phyloP scores from a whole-genome alignment of 2,113 vertebrate genomes.

The Cryptomyrus ogoouensis region DNA sequence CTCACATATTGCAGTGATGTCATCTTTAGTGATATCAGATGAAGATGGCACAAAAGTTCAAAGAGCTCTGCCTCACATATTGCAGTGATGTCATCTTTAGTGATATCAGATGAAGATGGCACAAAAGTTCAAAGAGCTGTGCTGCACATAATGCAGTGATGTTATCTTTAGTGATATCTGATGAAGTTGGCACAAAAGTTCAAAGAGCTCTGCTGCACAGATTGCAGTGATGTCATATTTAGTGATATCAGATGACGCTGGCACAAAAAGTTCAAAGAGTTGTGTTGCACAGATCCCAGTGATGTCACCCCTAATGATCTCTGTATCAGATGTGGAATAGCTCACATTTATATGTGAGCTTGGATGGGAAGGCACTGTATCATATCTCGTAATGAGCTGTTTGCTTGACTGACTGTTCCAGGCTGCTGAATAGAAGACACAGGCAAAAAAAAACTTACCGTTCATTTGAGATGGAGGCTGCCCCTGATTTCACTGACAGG shows the following conservation, averaged over 20 bases:
- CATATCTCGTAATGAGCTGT: not conserved
- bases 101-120: not conserved
- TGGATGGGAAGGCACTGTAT: not conserved
- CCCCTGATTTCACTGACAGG: not conserved
- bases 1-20: not conserved
- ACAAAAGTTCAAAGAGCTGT: not conserved
- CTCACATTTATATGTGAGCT: not conserved
- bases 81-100: not conserved
- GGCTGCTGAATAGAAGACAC: not conserved
- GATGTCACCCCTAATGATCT: not conserved
- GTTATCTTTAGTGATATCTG: not conserved
- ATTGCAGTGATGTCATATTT: not conserved
- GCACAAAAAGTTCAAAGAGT: not conserved
- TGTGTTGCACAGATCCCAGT: not conserved
- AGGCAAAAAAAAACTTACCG: not conserved
- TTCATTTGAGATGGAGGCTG: not conserved
- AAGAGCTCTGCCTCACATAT: not conserved
- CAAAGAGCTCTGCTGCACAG: not conserved
- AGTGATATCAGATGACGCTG: not conserved
- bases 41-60: no score
- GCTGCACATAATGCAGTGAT: not conserved
- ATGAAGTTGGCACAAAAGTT: not conserved
- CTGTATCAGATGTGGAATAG: not conserved
- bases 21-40: not conserved
- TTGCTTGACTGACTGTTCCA: not conserved